phyloP scores from a whole-genome alignment of 2,797 vertebrate genomes.

The Botia kubotai region DNA sequence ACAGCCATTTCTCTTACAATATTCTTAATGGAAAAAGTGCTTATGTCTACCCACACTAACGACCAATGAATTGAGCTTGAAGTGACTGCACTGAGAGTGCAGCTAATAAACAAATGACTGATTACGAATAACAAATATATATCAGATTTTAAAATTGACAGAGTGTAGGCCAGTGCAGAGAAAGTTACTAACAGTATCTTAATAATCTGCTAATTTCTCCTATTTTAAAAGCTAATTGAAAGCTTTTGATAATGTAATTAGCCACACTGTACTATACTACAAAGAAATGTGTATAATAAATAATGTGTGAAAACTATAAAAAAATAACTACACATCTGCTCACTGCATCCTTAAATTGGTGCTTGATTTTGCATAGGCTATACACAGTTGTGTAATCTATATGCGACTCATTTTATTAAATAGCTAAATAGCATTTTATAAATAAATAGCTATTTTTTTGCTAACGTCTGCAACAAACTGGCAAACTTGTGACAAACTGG shows the following conservation, averaged over 20 bases:
- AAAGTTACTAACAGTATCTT: not conserved
- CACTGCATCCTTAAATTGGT: conserved; percentile 12
- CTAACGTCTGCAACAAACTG: conserved; percentile 12
- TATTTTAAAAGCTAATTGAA: too few relatives aligned
- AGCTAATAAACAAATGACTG: conserved; percentile 9
- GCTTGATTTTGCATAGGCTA: conserved; percentile 20
- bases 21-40: conserved; percentile 2
- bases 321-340: not conserved
- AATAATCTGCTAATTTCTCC: too few relatives aligned
- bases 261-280: not conserved
- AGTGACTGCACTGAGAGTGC: conserved; percentile 20
- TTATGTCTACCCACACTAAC: conserved; percentile 25
- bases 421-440: too few relatives aligned
- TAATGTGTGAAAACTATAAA: not conserved
- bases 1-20: conserved; percentile 15
- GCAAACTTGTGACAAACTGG: not conserved
- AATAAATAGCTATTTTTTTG: not conserved
- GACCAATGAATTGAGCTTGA: conserved; percentile 25
- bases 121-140: conserved; percentile 1
- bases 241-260: not conserved
- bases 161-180: too few relatives aligned
- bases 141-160: conserved; percentile 15
- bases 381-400: conserved; percentile 3
- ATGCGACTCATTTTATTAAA: not conserved
- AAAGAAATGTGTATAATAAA: not conserved